phyloP scores from a whole-genome alignment of 2,888 invertebrate species.

The Alitta virens region DNA sequence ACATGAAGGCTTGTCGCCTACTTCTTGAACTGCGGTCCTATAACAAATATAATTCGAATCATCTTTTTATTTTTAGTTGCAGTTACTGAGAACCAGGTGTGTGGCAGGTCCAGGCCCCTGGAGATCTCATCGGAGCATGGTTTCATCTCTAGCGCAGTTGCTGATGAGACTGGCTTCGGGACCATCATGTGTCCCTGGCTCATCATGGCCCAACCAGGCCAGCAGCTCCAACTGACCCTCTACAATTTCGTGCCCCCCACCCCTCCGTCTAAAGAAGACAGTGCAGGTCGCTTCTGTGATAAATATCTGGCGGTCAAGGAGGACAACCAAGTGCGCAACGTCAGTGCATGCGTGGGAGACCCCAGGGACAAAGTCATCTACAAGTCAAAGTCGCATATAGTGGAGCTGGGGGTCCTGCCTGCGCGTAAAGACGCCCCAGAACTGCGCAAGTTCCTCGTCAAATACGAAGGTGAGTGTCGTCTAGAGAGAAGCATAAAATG shows the following conservation, averaged over 20 bases:
- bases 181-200: constrained; percentile 7
- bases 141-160: constrained; percentile 7
- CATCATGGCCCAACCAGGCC: neutral
- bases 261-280: neutral
- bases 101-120: constrained; percentile 3
- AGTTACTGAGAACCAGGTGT: constrained; percentile 4
- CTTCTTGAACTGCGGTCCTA: too few species aligned
- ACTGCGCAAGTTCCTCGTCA: constrained; percentile 6
- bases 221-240: constrained; percentile 5
- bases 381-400: constrained; percentile 5
- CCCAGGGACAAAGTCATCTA: constrained; percentile 3
- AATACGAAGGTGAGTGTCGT: constrained; percentile 10
- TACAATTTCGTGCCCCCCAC: constrained; percentile 3
- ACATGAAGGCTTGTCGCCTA: too few species aligned
- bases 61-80: constrained; percentile 1
- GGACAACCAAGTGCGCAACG: constrained; percentile 1
- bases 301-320: constrained; percentile 8
- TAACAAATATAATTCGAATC: too few species aligned
- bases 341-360: constrained; percentile 8
- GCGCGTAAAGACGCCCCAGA: constrained; percentile 1
- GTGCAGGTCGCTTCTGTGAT: constrained; percentile 4
- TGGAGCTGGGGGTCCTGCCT: constrained; percentile 2
- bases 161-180: constrained; percentile 13
- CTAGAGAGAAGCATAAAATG: too few species aligned
- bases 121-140: constrained; percentile 2